These are phyloP conservation scores for Coregonus sp. DNA, from an alignment of 2,797 vertebrate genomes.

Conservation along the genomic window DNA sequence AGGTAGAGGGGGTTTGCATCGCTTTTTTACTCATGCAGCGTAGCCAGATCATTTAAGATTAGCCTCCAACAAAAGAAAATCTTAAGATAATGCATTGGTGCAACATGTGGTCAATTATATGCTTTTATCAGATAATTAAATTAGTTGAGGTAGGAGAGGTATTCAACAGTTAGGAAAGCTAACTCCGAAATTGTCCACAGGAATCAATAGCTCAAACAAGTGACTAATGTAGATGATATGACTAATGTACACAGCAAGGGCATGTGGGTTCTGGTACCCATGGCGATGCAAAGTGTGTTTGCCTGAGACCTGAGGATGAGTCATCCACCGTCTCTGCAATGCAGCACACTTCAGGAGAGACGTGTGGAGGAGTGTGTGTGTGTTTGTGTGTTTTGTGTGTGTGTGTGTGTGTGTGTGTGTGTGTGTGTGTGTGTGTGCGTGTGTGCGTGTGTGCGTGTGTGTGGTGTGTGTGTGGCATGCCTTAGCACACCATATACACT, in stretches of 20 bases:
- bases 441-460: neutral
- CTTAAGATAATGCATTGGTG: neutral
- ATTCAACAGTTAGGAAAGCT: neutral
- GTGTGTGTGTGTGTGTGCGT: slow-evolving; percentile 5
- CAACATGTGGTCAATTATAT: neutral
- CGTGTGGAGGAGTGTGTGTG: neutral
- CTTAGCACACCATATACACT: slow-evolving; percentile 3
- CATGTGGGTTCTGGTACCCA: neutral
- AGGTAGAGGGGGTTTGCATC: neutral
- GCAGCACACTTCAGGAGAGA: slow-evolving; percentile 24
- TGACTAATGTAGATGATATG: neutral
- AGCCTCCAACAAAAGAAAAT: neutral
- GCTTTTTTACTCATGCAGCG: neutral
- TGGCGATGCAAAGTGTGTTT: slow-evolving; percentile 5
- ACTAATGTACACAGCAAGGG: slow-evolving; percentile 3
- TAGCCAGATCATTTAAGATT: neutral
- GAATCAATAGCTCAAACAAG: neutral
- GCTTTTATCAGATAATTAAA: neutral
- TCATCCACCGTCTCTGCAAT: slow-evolving; percentile 40
- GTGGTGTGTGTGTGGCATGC: slow-evolving; percentile 14
- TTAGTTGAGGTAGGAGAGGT: neutral
- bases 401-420: neutral
- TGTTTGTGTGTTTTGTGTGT: neutral
- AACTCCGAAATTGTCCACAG: too few relatives aligned
- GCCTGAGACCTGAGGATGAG: slow-evolving; percentile 31